Evolutionary conservation across 1,140 invertebrate genomes (phyloP).

Genomic region (Ptiloglossa arizonensis): DNA sequence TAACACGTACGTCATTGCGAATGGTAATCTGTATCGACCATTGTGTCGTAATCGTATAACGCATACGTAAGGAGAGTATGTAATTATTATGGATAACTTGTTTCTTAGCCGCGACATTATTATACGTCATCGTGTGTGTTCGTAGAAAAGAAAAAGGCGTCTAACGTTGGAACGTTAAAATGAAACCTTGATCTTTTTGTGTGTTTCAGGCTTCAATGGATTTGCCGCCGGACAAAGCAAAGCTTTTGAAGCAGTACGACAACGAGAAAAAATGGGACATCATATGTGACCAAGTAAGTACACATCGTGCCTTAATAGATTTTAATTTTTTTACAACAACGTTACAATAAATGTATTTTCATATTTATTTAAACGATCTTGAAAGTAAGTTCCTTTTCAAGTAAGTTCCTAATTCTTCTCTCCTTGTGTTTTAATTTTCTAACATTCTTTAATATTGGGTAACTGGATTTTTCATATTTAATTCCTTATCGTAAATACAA

Average conservation of each 20-base stretch:
- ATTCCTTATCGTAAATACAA: too few species aligned
- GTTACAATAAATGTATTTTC: too few species aligned
- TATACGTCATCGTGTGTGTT: neutral
- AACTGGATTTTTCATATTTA: too few species aligned
- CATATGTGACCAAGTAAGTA: slow-evolving; percentile 97
- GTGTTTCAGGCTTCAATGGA: slow-evolving; percentile 96
- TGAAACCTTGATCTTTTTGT: slow-evolving; percentile 39
- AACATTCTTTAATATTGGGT: too few species aligned
- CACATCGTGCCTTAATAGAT: neutral
- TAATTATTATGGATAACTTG: slow-evolving; percentile 21
- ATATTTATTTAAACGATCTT: too few species aligned
- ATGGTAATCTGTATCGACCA: neutral
- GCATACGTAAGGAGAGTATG: neutral
- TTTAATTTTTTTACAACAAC: too few species aligned
- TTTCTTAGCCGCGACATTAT: neutral
- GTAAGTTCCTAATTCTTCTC: too few species aligned
- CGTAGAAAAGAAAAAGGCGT: too few species aligned
- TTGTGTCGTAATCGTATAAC: neutral
- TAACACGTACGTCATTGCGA: neutral
- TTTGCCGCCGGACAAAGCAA: slow-evolving; percentile 98
- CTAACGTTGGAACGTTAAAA: neutral
- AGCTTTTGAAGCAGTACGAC: slow-evolving; percentile 97
- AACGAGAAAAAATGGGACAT: slow-evolving; percentile 99
- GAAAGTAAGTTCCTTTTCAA: too few species aligned
- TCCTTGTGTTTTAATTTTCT: too few species aligned